A percentile compares a stretch with the other conserved stretches of the same genome.
These are phyloP conservation scores for Malacosoma neustria DNA, from an alignment of 2,888 invertebrate species.

Conservation along the genomic window DNA sequence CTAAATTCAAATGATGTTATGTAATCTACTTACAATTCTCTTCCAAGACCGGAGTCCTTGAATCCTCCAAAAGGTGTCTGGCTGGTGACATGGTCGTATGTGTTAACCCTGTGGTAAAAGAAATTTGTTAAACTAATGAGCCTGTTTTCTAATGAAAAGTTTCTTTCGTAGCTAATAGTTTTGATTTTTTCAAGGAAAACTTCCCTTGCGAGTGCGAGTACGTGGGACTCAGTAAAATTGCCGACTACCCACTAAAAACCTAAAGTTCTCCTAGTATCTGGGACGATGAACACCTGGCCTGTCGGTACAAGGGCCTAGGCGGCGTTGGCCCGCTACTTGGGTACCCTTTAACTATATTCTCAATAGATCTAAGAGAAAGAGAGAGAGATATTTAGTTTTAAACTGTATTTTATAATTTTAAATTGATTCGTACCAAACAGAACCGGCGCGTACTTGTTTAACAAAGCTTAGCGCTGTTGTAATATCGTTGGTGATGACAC, in stretches of 20 bases:
- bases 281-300: too few relatives aligned
- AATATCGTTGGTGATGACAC: conserved; percentile 88
- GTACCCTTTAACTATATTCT: too few relatives aligned
- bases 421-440: conserved; percentile 78
- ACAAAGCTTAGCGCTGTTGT: conserved; percentile 86
- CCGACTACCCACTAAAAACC: background rate
- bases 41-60: conserved; percentile 89
- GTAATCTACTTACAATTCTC: conserved; percentile 81
- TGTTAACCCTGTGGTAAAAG: conserved; percentile 78
- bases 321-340: too few relatives aligned
- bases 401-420: background rate
- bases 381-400: too few relatives aligned
- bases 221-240: background rate
- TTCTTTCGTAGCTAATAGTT: too few relatives aligned
- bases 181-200: too few relatives aligned
- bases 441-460: conserved; percentile 87
- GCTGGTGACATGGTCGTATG: conserved; percentile 79
- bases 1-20: too few relatives aligned
- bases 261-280: too few relatives aligned
- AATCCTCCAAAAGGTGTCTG: conserved; percentile 93
- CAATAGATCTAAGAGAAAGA: too few relatives aligned
- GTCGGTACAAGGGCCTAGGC: too few relatives aligned
- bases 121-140: background rate
- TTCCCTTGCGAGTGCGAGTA: too few relatives aligned
- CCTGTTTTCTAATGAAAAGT: conserved; percentile 3